Evolutionary conservation across 1,140 invertebrate genomes (phyloP).

Genomic region (Apis florea): DNA sequence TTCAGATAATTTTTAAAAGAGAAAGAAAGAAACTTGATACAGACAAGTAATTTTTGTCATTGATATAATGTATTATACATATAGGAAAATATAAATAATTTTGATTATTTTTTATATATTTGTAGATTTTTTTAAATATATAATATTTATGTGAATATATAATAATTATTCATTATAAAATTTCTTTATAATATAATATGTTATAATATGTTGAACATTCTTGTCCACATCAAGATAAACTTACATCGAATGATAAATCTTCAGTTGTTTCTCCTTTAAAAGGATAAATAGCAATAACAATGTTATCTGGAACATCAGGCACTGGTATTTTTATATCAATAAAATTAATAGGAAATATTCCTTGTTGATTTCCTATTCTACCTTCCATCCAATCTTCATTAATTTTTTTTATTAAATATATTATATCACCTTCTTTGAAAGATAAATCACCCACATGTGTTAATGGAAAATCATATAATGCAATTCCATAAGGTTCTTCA

Average conservation of each 20-base stretch:
- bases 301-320: conserved; percentile 70
- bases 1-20: background rate
- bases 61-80: background rate
- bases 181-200: too few relatives aligned
- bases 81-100: background rate
- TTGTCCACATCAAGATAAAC: background rate
- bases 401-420: conserved; percentile 85
- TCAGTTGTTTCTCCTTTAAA: conserved; percentile 83
- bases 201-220: too few relatives aligned
- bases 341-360: conserved; percentile 91
- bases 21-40: background rate
- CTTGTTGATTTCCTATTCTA: conserved; percentile 83
- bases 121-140: too few relatives aligned
- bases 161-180: background rate
- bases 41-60: background rate
- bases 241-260: conserved; percentile 83
- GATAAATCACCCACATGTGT: conserved; percentile 86
- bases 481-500: conserved; percentile 85
- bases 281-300: conserved; percentile 82
- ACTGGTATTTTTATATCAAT: conserved; percentile 88
- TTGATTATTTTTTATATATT: background rate
- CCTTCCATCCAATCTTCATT: conserved; percentile 92
- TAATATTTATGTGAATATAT: background rate
- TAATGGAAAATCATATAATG: conserved; percentile 87
- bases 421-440: conserved; percentile 87